phyloP scores from a whole-genome alignment of 2,888 invertebrate genomes.

The Sphaerophoria rueppellii region DNA sequence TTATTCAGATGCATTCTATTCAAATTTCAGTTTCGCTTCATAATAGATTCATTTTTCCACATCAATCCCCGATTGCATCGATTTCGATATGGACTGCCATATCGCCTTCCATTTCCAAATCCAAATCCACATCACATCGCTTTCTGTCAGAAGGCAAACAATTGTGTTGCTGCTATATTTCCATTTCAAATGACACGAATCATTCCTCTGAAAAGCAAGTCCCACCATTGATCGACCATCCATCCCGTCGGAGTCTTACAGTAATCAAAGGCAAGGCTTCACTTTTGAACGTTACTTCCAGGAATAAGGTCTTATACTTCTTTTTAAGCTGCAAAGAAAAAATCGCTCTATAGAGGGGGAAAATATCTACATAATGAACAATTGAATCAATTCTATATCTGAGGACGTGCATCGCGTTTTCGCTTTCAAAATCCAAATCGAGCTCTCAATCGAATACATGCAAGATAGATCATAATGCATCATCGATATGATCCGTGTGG shows the following conservation, averaged over 20 bases:
- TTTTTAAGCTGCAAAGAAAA: background rate
- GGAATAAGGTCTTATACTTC: background rate
- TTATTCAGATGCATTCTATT: background rate
- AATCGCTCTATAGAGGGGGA: background rate
- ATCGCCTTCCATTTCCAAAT: slow-evolving; percentile 37
- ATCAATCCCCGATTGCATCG: slow-evolving; percentile 39
- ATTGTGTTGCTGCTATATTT: slow-evolving; percentile 49
- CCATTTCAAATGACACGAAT: slow-evolving; percentile 66
- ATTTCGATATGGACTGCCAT: slow-evolving; percentile 35
- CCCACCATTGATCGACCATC: background rate
- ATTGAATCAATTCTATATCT: slow-evolving; percentile 63
- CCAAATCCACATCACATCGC: slow-evolving; percentile 48
- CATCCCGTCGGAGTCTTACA: slow-evolving; percentile 13
- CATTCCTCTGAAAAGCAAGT: background rate
- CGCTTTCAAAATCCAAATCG: slow-evolving; percentile 47
- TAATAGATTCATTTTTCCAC: slow-evolving; percentile 47
- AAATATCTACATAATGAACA: slow-evolving; percentile 61
- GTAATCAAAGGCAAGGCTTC: slow-evolving; percentile 27
- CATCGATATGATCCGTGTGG: slow-evolving; percentile 54
- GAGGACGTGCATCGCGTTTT: slow-evolving; percentile 62
- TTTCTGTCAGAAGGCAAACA: slow-evolving; percentile 62
- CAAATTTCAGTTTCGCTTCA: background rate
- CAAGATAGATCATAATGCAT: slow-evolving; percentile 58
- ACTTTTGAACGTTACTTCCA: slow-evolving; percentile 49
- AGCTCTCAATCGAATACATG: slow-evolving; percentile 21